phyloP scores from a whole-genome alignment of 2,113 vertebrate species.

The Collichthys lucidus region DNA sequence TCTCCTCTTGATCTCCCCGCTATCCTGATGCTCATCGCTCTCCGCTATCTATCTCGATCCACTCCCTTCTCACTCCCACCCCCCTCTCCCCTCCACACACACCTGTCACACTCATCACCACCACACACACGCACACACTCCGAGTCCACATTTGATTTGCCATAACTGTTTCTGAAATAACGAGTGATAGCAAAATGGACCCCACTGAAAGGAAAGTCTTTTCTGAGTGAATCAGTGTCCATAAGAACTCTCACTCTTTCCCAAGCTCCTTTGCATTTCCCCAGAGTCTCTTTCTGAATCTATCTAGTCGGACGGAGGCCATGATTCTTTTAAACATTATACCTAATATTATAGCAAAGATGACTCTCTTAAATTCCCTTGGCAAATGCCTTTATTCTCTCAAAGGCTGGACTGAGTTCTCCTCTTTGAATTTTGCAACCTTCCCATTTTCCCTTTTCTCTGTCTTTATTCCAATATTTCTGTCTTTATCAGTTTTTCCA shows the following conservation, averaged over 20 bases:
- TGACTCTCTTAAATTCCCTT: conserved; percentile 31
- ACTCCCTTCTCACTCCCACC: too few relatives aligned
- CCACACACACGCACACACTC: not conserved
- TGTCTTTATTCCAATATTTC: conserved; percentile 20
- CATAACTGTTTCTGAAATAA: conserved; percentile 19
- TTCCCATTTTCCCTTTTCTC: conserved; percentile 4
- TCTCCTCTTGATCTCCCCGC: too few relatives aligned
- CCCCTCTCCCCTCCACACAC: too few relatives aligned
- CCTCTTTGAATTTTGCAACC: conserved; percentile 22
- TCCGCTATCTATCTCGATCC: too few relatives aligned
- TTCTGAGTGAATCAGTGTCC: conserved; percentile 21
- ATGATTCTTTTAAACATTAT: conserved; percentile 35
- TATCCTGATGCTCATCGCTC: too few relatives aligned
- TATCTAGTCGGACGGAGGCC: conserved; percentile 18
- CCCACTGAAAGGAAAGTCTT: conserved; percentile 14
- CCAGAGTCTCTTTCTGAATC: conserved; percentile 29
- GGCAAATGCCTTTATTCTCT: conserved; percentile 20
- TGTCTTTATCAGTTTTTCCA: not conserved
- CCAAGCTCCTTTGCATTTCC: not conserved
- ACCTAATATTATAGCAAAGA: conserved; percentile 31
- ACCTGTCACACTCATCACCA: too few relatives aligned
- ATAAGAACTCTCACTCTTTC: conserved; percentile 32
- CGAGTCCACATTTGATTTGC: not conserved
- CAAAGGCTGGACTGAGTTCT: conserved; percentile 11
- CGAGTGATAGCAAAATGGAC: conserved; percentile 24